A percentile compares a stretch with the other conserved stretches of the same genome.
Evolutionary conservation across 2,888 invertebrate species (phyloP).

Genomic region (Sesamia inferens): DNA sequence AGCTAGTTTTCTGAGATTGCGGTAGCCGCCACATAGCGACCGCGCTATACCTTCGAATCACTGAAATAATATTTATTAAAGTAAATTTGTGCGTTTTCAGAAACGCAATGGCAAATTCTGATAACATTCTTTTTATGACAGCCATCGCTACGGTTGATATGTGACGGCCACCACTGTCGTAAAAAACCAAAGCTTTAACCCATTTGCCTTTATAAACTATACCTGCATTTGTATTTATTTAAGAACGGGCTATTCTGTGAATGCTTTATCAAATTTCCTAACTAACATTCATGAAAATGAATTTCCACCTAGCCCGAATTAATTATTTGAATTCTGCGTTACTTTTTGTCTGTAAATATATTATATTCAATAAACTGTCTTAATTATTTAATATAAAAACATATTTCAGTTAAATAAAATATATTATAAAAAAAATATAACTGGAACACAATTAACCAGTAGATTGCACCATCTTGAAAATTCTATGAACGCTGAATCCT

Average conservation of each 20-base stretch:
- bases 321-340: not conserved
- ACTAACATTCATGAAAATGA: not conserved
- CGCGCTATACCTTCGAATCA: not conserved
- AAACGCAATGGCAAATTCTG: not conserved
- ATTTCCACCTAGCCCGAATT: not conserved
- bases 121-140: not conserved
- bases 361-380: not conserved
- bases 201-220: not conserved
- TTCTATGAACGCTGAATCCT: conserved; percentile 18
- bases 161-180: not conserved
- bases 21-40: not conserved
- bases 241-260: not conserved
- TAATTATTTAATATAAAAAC: not conserved
- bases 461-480: conserved; percentile 25
- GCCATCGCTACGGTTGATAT: too few relatives aligned
- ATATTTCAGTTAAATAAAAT: not conserved
- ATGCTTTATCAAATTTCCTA: not conserved
- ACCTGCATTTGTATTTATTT: not conserved
- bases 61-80: too few relatives aligned
- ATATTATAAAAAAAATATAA: conserved; percentile 11
- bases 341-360: not conserved
- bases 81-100: not conserved
- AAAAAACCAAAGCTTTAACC: not conserved
- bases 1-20: not conserved
- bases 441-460: conserved; percentile 25